phyloP scores from a whole-genome alignment of 2,797 vertebrate species.

The Peromyscus attwateri region DNA sequence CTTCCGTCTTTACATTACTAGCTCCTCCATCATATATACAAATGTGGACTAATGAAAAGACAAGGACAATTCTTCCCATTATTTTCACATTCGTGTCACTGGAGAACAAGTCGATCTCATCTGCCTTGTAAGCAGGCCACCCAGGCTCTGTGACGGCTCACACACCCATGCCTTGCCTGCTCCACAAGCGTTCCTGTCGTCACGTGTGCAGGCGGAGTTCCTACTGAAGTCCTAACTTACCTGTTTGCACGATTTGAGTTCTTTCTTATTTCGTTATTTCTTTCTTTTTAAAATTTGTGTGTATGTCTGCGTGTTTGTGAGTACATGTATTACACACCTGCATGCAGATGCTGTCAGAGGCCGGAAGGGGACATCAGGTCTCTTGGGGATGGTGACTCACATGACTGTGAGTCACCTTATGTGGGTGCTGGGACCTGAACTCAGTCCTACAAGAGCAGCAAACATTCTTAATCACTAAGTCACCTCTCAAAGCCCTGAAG shows the following conservation, averaged over 20 bases:
- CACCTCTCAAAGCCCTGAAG: neutral
- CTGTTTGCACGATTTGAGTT: neutral
- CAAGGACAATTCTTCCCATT: neutral
- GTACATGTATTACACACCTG: neutral
- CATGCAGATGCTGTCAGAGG: neutral
- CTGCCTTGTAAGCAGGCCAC: neutral
- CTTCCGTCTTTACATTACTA: neutral
- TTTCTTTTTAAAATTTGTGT: neutral
- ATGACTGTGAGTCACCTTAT: neutral
- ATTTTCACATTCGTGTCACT: slow-evolving; percentile 17
- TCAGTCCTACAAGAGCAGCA: neutral
- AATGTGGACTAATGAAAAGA: neutral
- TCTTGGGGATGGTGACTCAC: neutral
- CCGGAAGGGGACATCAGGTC: neutral
- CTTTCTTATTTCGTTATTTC: neutral
- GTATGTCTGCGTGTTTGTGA: neutral
- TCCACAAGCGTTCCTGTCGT: neutral
- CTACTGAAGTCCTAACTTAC: neutral
- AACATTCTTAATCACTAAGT: neutral
- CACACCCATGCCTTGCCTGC: rapidly evolving
- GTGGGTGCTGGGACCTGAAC: neutral
- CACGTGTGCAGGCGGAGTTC: neutral
- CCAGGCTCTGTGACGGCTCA: neutral
- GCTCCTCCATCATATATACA: neutral
- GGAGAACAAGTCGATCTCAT: neutral